Evolutionary conservation across 2,113 vertebrate genomes (phyloP).

Genomic region (Cebus imitator): DNA sequence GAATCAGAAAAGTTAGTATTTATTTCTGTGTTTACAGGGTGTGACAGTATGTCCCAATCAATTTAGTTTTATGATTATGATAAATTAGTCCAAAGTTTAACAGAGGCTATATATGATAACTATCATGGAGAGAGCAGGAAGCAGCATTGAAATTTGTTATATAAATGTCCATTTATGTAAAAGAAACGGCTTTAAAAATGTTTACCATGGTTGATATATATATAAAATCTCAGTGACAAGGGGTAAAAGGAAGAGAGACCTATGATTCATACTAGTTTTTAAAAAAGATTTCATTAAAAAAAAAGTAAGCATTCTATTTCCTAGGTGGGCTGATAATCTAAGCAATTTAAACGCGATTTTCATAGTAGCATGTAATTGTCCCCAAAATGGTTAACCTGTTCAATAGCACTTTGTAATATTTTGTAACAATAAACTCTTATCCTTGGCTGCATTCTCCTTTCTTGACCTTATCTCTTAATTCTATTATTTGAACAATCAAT

Average conservation of each 20-base stretch:
- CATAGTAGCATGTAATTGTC: background rate
- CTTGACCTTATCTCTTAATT: constrained; percentile 49
- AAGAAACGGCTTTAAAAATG: background rate
- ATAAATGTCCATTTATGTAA: background rate
- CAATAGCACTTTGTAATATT: constrained; percentile 3
- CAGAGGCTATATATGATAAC: background rate
- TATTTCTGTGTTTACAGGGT: constrained; percentile 34
- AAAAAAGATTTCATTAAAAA: background rate
- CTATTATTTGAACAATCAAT: constrained; percentile 20
- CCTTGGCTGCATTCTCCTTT: background rate
- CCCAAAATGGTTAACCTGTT: background rate
- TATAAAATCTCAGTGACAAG: background rate
- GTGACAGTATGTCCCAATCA: background rate
- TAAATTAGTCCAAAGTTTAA: constrained; percentile 9
- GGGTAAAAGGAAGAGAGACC: background rate
- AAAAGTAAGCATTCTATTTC: background rate
- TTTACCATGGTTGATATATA: background rate
- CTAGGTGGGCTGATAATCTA: background rate
- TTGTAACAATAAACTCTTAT: constrained; percentile 21
- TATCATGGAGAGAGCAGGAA: background rate
- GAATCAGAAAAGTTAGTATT: background rate
- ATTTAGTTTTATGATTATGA: constrained; percentile 51
- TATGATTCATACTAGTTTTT: background rate
- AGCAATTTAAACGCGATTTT: constrained; percentile 26
- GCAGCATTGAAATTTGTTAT: background rate